Base-by-base conservation (phyloP, 2,113 vertebrate species). In the Antechinus stuartii region DNA sequence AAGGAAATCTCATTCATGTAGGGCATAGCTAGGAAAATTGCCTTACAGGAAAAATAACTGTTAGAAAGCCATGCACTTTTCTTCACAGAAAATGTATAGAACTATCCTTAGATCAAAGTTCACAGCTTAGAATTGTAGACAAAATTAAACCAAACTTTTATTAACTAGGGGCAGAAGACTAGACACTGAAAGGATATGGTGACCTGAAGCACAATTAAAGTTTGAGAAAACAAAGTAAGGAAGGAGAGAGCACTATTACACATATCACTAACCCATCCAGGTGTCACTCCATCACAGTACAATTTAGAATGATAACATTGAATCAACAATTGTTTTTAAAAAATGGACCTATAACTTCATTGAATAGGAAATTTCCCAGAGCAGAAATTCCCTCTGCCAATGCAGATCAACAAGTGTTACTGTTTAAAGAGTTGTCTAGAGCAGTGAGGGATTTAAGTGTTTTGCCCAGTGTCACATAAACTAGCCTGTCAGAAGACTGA, bases 71-170 rank as follows among this genome's bases (percentile, higher is more conserved):
- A 95, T 92, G 35, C 91, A 93, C 2, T 25, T 95, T 35, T 94
- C 25, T 92, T 47, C 27, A 12, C 76, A 56, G 10, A 6, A 90
- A 56, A 95, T 26, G 50, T 53, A 26, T 93, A 93, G 92, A 90
- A 7, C 91, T 91, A 96, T 92, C 90, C 10, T 94, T 89, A 94
- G 47, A 54, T 26, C 19, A 90, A 2, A 5, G 91, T 2, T 94
- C 92, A 93, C 53, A 93, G 94, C 57, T 91, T 93, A 92, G 23
- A 93, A 94, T 52, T 92, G 91, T 3, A 57, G 49, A 54, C n/a
- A 68, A 91, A 57, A 95, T 94, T 27, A 76, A 95, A 22, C 16
- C 68, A 42, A 84, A 7, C n/a, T 84, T 84, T 84, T 19, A 23
- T 84, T 22, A 94, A 25, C 50, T 24, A 91, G 92, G 94, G 47